Evolutionary conservation across 2,888 invertebrate genomes (phyloP), one percentile per base, ranked within the genome.

Genomic region (Caradrina clavipalpis): DNA sequence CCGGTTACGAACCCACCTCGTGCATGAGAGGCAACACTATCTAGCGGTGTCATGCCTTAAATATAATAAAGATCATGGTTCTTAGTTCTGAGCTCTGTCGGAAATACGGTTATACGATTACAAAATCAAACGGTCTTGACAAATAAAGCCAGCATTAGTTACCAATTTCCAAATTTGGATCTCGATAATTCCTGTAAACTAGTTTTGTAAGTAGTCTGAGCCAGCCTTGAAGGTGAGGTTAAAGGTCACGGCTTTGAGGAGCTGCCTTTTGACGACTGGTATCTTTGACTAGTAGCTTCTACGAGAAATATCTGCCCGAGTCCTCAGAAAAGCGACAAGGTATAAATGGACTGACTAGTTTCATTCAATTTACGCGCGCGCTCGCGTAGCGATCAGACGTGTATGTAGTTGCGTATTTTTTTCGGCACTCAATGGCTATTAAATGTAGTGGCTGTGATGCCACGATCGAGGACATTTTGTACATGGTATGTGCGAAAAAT

Each of bases 141-240:
- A 49, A 73, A 72, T 49, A 17, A 45, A 50, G 17, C 5, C 21
- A 39, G 21, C 8, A 58, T 57, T 54, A 8, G 11, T 58, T 47
- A 19, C 17, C 42, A 54, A 58, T 73, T 10, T 58, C 17, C 10
- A 6, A 58, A 65, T 66, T 73, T 58, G 19, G 39, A 58, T 58
- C 19, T 31, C 51, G 47, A 39, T 65, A 53, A 66, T 45, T 54
- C n/a, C 26, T 53, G n/a, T 47, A 50, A 73, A 73, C 67, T 67
- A 59, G 21, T 74, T 49, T 17, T 10, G 8, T 15, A 59, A 67
- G 54, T 58, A 49, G 22, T 35, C 22, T 66, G 58, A 50, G 45
- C 55, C 21, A 22, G 57, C 21, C 22, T 55, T 59, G 58, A 26
- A 73, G 42, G 58, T 54, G 54, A 64, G 49, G 42, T 21, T 66